Evolutionary conservation across 2,113 vertebrate species (phyloP), one percentile per base, ranked within the genome.

Genomic region (Perccottus glenii): DNA sequence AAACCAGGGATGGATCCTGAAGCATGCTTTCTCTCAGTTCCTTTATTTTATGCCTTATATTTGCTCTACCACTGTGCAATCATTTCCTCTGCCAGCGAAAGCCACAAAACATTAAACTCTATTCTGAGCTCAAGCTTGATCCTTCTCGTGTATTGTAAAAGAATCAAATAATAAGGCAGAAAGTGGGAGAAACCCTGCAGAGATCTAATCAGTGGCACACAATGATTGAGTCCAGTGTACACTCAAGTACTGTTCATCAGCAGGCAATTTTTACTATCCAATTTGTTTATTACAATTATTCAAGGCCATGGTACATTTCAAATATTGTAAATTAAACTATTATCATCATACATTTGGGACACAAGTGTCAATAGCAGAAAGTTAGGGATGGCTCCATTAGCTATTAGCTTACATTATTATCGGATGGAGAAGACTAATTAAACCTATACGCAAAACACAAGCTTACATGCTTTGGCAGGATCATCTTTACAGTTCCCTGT

Each of bases 101-200:
- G 73, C 67, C 73, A 61, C 14, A n/a, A 9, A 67, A 80, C 60
- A 81, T 76, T 65, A 58, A 61, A 71, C 63, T 67, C 71, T 55
- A 74, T 81, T 77, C 63, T 64, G 59, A 77, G 68, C 65, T 10
- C 78, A 64, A 49, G 55, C 72, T 71, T 58, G 83, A 66, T 75
- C 64, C 60, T 75, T 56, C 16, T 16, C n/a, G 69, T 51, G 69
- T 61, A 50, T 77, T 76, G 69, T 75, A 63, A 76, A 64, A 79
- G 61, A 85, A 72, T 78, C 63, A 63, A 79, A 78, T 85, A 75
- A 79, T 78, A 79, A 57, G 62, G 73, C 65, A 76, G 65, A 83
- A 74, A 75, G 67, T 66, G 77, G 83, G 78, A 73, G 75, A 65
- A 77, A 69, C 71, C 79, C 80, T 73, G 61, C 49, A 44, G 80